These are phyloP conservation scores for Eurois occulta DNA, from an alignment of 2,888 invertebrate species.

Conservation along the genomic window DNA sequence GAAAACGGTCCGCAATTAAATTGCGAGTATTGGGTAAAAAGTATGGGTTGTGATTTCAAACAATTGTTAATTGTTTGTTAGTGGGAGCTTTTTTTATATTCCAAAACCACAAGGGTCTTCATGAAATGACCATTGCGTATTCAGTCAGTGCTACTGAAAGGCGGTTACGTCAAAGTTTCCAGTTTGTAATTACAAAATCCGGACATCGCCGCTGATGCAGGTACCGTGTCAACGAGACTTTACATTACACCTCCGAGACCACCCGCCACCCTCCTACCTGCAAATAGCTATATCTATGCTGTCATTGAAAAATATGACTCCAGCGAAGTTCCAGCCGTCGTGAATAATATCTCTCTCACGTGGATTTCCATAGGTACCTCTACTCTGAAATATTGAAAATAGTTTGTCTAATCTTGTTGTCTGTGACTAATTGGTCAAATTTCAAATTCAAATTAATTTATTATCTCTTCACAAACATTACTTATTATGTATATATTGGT, in stretches of 20 bases:
- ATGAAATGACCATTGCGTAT: conserved; percentile 7
- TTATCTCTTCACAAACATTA: too few relatives aligned
- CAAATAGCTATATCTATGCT: conserved; percentile 56
- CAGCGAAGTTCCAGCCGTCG: conserved; percentile 43
- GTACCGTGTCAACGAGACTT: conserved; percentile 69
- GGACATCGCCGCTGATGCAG: conserved; percentile 64
- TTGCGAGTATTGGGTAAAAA: neutral
- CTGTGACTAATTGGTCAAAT: conserved; percentile 3
- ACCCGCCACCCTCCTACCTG: conserved; percentile 45
- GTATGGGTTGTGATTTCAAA: neutral
- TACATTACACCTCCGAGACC: conserved; percentile 69
- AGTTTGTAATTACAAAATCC: conserved; percentile 54
- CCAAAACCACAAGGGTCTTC: conserved; percentile 9
- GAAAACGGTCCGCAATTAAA: neutral
- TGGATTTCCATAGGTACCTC: conserved; percentile 12
- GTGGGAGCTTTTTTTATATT: neutral
- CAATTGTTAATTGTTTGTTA: neutral
- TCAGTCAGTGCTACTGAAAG: conserved; percentile 25
- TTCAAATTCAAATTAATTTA: too few relatives aligned
- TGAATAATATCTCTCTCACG: conserved; percentile 44
- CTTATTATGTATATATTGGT: too few relatives aligned
- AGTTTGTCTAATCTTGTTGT: neutral
- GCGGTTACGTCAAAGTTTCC: conserved; percentile 50
- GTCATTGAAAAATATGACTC: conserved; percentile 66
- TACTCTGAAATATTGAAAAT: conserved; percentile 24